Evolutionary conservation across 2,797 vertebrate species (phyloP), one percentile per base, ranked within the genome.

Genomic region (Enteromius thamalakanensis): DNA sequence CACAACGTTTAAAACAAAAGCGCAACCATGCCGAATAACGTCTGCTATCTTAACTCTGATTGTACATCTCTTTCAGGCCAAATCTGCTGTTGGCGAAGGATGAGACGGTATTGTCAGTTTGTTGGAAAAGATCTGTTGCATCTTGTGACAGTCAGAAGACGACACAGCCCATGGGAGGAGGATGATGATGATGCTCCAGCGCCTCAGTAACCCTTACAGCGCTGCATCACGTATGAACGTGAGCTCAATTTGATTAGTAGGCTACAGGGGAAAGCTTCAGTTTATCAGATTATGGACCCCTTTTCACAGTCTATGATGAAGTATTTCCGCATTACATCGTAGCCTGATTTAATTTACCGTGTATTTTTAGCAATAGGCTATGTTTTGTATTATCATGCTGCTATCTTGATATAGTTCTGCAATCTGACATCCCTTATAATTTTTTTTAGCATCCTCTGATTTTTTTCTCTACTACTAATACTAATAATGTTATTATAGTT

Each of bases 61-160:
- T 7, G 17, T 2, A 9, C 7, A 32, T n/a, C 9, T 8, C 10
- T 26, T 12, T 51, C 1, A 55, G n/a, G 11, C 51, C 9, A 74
- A 62, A 34, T 53, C 58, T 7, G 23, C 12, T 37, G 65, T 65
- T 76, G 53, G 67, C 51, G 3, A 80, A 83, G 42, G 40, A 77
- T 87, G 12, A 72, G 26, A 47, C 91, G 88, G 89, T 89, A 88
- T 84, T 26, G 34, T 78, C 88, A 32, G 83, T 62, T 87, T 90
- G 88, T 89, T 91, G 88, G 87, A 90, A 90, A 87, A 87, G 84
- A 94, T 91, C 90, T 93, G 93, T 93, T 92, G 94, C 92, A 91
- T 90, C 89, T 90, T 89, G 83, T 87, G 83, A 84, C 89, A 86
- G 80, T 53, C 87, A 87, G 86, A 82, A 87, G 86, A 82, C 88